These are phyloP conservation scores for Peromyscus californicus DNA, from an alignment of 2,113 vertebrate species.

Conservation along the genomic window DNA sequence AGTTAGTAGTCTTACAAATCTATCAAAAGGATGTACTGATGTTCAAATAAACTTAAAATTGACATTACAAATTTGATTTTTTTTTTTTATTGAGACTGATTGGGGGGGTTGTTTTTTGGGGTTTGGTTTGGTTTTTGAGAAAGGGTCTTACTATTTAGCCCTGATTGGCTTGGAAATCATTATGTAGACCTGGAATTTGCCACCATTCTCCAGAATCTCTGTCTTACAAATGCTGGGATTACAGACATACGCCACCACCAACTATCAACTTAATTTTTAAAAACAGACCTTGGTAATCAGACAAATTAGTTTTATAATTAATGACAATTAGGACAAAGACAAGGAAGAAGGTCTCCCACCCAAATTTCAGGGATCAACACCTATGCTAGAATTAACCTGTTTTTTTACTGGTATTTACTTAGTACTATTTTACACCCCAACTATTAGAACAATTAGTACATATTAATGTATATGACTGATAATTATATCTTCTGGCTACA, in stretches of 20 bases:
- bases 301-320: constrained; percentile 49
- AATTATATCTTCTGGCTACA: neutral
- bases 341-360: neutral
- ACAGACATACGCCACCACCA: neutral
- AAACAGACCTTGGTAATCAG: neutral
- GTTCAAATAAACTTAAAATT: constrained; percentile 48
- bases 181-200: neutral
- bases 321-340: constrained; percentile 19
- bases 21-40: constrained; percentile 16
- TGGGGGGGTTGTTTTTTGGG: too few relatives aligned
- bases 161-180: neutral
- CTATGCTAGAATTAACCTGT: neutral
- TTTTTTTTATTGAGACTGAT: neutral
- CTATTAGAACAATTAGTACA: constrained; percentile 49
- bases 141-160: neutral
- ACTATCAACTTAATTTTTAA: constrained; percentile 15
- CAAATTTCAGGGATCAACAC: neutral
- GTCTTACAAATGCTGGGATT: neutral
- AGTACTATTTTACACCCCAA: neutral
- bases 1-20: constrained; percentile 44
- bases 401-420: constrained; percentile 51
- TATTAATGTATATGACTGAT: constrained; percentile 3
- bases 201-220: neutral
- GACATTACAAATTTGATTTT: neutral
- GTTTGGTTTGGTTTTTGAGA: neutral